A percentile compares a stretch with the other conserved stretches of the same genome.
Conservation (phyloP, 2,888 invertebrate genomes). For the Euphydryas editha region DNA sequence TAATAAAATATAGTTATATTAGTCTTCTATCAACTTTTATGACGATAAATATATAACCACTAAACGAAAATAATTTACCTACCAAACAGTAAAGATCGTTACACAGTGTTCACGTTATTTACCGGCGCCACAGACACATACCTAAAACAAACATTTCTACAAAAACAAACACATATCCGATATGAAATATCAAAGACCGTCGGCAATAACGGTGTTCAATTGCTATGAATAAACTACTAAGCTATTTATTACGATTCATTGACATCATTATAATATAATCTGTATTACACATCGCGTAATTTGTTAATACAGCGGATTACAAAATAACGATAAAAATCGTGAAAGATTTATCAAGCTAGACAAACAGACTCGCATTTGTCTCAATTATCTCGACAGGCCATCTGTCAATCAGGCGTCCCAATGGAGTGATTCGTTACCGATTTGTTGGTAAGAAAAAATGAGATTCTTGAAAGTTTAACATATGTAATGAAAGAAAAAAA, state of each 20-base stretch:
- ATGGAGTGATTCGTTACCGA: constrained; percentile 75
- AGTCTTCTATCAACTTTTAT: no score
- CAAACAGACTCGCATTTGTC: constrained; percentile 72
- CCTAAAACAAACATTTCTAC: no score
- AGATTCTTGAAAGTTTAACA: constrained; percentile 21
- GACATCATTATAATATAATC: neutral
- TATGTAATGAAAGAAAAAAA: constrained; percentile 3
- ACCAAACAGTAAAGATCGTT: no score
- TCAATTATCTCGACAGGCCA: constrained; percentile 79
- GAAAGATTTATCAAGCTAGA: constrained; percentile 65
- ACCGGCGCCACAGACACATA: no score
- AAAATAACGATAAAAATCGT: constrained; percentile 56
- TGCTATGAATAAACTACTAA: neutral
- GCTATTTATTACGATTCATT: neutral
- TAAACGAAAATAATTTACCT: no score
- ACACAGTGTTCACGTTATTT: no score
- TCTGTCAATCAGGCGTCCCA: constrained; percentile 79
- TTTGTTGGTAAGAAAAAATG: constrained; percentile 46
- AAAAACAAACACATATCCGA: no score
- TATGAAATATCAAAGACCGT: no score
- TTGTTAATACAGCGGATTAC: constrained; percentile 21
- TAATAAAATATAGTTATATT: no score
- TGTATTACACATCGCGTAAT: neutral
- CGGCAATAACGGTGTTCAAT: no score
- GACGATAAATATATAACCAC: no score